Base-by-base conservation (phyloP, 2,888 invertebrate species). In the Euzophera pinguis region DNA sequence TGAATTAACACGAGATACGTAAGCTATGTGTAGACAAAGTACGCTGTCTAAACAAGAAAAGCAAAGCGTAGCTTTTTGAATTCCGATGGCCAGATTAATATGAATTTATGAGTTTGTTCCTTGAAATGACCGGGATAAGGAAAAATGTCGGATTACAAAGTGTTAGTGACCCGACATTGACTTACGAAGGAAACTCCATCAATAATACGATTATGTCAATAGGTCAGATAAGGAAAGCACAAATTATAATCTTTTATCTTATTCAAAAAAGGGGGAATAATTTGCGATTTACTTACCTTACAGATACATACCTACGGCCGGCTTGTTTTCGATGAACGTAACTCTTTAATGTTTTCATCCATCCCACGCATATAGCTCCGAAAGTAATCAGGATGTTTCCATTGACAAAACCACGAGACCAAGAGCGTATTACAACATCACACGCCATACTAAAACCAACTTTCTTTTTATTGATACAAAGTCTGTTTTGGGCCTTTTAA, bases 361-460 rank as follows among this genome's bases (percentile, higher is more conserved):
- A 43, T 12, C 51, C 51, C 51, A 51, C 51, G 51, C 51, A 12
- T 34, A 42, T 50, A 22, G 50, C 16, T 51, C 42, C 43, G 51
- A 60, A 48, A 60, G 56, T 58, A 52, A 61, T 64, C 75, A 72
- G 78, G 78, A 78, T 76, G 76, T 75, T 66, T 65, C 66, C 69
- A 71, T 70, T 74, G 73, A 75, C 75, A 70, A 68, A 67, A 64
- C 58, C 50, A 41, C 37, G 27, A 38, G 22, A 48, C 32, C 48
- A 48, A 32, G 14, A 41, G 22, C 16, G 50, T 16, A 50, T 37
- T 43, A n/a, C 43, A 27, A 45, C 50, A 38, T 32, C 6, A 13
- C 9, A 6, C 9, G 27, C 16, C 45, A 10, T 32, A 14, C 10
- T 0, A 32, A 32, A 16, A 14, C 32, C 14, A 45, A 32, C 45